Conservation (phyloP, 2,797 vertebrate genomes). For the Sarcoramphus papa region DNA sequence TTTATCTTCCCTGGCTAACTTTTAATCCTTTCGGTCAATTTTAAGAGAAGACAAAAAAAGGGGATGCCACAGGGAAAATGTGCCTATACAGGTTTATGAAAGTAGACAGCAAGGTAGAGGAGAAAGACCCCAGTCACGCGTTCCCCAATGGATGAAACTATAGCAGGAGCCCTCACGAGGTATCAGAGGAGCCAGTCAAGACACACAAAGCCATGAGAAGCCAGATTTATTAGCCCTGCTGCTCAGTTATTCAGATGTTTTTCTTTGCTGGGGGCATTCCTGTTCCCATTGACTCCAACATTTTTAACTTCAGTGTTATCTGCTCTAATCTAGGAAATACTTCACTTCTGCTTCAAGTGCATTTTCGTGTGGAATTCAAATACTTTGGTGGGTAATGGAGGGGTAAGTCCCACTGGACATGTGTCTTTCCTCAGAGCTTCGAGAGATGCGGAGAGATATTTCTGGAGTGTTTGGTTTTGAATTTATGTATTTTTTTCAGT, state of each 20-base stretch:
- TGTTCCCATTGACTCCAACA: not conserved
- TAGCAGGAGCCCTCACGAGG: not conserved
- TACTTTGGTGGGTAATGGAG: not conserved
- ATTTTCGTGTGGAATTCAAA: not conserved
- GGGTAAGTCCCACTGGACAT: not conserved
- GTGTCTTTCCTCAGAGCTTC: not conserved
- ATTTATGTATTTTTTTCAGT: rapidly evolving
- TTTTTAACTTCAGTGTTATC: not conserved
- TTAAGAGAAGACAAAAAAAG: not conserved
- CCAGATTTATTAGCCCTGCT: not conserved
- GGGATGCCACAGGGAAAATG: not conserved
- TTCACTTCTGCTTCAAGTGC: not conserved
- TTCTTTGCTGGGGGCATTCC: not conserved
- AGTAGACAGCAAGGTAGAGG: not conserved
- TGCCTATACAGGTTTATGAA: not conserved
- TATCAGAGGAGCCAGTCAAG: not conserved
- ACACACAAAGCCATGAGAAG: not conserved
- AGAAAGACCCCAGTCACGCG: not conserved
- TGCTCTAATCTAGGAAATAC: slow-evolving; percentile 4
- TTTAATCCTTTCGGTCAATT: not conserved
- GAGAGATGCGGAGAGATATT: not conserved
- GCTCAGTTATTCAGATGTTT: not conserved
- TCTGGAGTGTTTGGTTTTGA: not conserved
- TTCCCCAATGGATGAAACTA: not conserved
- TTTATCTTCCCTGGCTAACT: slow-evolving; percentile 4